These are phyloP conservation scores for Erynnis tages DNA, from an alignment of 2,888 invertebrate genomes.

Conservation along the genomic window DNA sequence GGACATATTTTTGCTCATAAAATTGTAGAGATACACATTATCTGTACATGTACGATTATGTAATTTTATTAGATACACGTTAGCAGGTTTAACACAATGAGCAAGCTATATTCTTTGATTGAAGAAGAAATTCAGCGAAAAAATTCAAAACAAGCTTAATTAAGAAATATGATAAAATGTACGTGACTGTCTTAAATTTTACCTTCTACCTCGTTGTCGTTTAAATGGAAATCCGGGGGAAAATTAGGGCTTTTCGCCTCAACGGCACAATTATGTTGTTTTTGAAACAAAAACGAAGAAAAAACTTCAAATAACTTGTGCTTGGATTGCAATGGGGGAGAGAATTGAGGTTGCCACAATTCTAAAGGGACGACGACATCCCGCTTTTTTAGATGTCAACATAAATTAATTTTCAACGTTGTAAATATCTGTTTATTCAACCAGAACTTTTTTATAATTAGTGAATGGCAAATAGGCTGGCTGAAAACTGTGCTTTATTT, in stretches of 20 bases:
- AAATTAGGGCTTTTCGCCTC: slow-evolving; percentile 55
- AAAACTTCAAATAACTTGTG: slow-evolving; percentile 35
- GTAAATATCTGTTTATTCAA: too few species aligned
- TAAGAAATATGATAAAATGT: slow-evolving; percentile 57
- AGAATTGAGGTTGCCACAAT: slow-evolving; percentile 21
- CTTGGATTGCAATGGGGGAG: slow-evolving; percentile 17
- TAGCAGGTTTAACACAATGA: background rate
- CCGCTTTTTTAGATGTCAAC: slow-evolving; percentile 8
- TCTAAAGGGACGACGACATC: slow-evolving; percentile 1
- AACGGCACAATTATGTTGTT: slow-evolving; percentile 56
- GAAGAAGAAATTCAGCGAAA: slow-evolving; percentile 25
- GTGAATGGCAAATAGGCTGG: too few species aligned
- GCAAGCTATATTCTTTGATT: slow-evolving; percentile 2
- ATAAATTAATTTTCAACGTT: slow-evolving; percentile 8
- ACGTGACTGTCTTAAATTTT: slow-evolving; percentile 60
- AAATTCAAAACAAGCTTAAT: slow-evolving; percentile 54
- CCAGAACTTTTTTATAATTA: too few species aligned
- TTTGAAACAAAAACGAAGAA: slow-evolving; percentile 42
- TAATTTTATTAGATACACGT: too few species aligned
- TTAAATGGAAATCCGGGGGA: slow-evolving; percentile 53
- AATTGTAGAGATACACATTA: too few species aligned
- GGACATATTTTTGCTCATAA: too few species aligned
- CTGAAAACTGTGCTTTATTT: too few species aligned
- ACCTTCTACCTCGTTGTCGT: slow-evolving; percentile 60
- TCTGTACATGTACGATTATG: too few species aligned